Base-by-base conservation (phyloP, 2,888 invertebrate genomes). In the Apotomis turbidana region DNA sequence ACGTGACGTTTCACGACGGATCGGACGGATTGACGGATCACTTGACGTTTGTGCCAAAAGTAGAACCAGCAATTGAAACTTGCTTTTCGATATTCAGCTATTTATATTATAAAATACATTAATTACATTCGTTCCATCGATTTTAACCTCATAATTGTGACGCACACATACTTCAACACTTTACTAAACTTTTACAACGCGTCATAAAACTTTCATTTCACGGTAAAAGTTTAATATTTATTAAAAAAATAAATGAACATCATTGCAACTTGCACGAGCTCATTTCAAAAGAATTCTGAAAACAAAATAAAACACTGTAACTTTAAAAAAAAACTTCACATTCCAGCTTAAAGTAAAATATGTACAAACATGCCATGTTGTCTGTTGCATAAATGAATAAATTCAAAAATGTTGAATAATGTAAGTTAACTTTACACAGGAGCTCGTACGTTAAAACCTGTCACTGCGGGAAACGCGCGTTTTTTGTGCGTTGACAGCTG, bases 321-420 rank as follows among this genome's bases (percentile, higher is more conserved):
- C 49, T 49, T 49, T 49, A 9, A 36, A 57, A 12, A 38, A 12
- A 38, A 58, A 15, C 5, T 3, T n/a, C 58, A 38, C n/a, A 58
- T 38, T 61, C 12, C 6, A 10, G 46, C 12, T 15, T 15, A 49
- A 61, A 61, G 13, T 44, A 9, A 9, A 41, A 60, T 60, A 60
- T 44, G 46, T 61, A 58, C 41, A 41, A 41, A 41, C 58, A 58
- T 58, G 60, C 5, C 46, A 46, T 61, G 46, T 6, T 46, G 60
- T 60, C 15, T 46, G 60, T 46, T 15, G 60, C 46, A 61, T 61
- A 61, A 27, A 61, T 61, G 60, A 61, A 61, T 46, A 61, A 49
- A 12, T 46, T 61, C 46, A 46, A 15, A 49, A 12, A 27, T 49
- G 46, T 46, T 58, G 58, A 58, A 58, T 58, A 58, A 58, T 58